Evolutionary conservation across 1,140 invertebrate genomes (phyloP), one percentile per base, ranked within the genome.

Genomic region (Planococcus citri): DNA sequence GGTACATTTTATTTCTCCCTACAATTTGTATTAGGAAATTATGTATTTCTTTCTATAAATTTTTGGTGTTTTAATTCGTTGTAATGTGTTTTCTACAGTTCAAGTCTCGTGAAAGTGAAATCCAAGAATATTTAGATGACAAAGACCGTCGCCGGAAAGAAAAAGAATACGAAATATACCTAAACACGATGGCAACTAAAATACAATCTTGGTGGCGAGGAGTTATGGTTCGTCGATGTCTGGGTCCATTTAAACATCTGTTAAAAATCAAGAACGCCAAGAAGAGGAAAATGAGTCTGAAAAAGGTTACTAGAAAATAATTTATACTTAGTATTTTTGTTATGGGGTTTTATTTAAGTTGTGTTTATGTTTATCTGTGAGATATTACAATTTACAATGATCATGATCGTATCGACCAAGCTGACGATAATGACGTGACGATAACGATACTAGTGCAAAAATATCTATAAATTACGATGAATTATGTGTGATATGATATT

Each of bases 181-280:
- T 25, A 27, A 72, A 71, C 22, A 24, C 38, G 41, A 74, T 73
- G 72, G 78, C 79, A 8, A 79, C 78, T 33, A 79, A 75, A 72
- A 86, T 87, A 68, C 84, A 86, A 76, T 83, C 87, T 0, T 88
- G 86, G 83, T 88, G 86, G 86, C 80, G 85, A 69, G 86, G 85
- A 14, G 76, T 85, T 14, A 86, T 88, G 85, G 85, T 87, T 21
- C 81, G 86, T 14, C 78, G 82, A 70, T 83, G 83, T 70, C 77
- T 87, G 29, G 85, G 85, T 24, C 81, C 82, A 25, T 87, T 83
- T 76, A 80, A 81, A 72, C 17, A 71, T 41, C 25, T 71, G 0
- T 60, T 29, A 9, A 69, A 69, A 69, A 27, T 27, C 24, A 41
- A 25, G 25, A 24, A 41, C 17, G 22, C 38, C 24, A 37, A 69